phyloP scores from a whole-genome alignment of 2,113 vertebrate genomes.

The Parus major region DNA sequence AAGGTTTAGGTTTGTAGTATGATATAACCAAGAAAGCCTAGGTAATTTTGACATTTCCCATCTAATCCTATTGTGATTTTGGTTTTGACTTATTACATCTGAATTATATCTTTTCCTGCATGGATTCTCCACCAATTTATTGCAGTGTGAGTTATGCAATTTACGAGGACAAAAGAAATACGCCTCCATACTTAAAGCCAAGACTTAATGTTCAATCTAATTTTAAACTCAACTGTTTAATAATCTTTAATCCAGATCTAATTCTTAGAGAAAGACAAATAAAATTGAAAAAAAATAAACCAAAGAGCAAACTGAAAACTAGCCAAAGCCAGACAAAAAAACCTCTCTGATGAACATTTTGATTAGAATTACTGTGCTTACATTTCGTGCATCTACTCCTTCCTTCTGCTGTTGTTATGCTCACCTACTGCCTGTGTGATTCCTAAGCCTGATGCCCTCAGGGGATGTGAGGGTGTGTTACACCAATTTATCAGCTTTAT shows the following conservation, averaged over 20 bases:
- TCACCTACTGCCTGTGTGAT: background rate
- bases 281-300: background rate
- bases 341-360: accelerated
- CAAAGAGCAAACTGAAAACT: background rate
- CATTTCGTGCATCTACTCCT: background rate
- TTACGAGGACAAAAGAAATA: background rate
- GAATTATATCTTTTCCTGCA: background rate
- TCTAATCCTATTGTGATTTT: background rate
- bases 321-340: background rate
- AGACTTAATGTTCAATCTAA: background rate
- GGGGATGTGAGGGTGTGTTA: background rate
- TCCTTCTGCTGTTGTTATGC: background rate
- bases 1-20: background rate
- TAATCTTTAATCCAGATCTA: background rate
- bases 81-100: background rate
- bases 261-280: background rate
- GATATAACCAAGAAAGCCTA: background rate
- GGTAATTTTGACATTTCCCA: background rate
- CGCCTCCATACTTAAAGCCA: background rate
- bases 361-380: background rate
- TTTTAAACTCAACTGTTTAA: background rate
- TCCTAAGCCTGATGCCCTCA: background rate
- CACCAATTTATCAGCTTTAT: background rate
- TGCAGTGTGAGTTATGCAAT: background rate
- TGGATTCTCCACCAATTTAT: background rate